phyloP scores from a whole-genome alignment of 2,888 invertebrate genomes.

The Ectemnius cavifrons region DNA sequence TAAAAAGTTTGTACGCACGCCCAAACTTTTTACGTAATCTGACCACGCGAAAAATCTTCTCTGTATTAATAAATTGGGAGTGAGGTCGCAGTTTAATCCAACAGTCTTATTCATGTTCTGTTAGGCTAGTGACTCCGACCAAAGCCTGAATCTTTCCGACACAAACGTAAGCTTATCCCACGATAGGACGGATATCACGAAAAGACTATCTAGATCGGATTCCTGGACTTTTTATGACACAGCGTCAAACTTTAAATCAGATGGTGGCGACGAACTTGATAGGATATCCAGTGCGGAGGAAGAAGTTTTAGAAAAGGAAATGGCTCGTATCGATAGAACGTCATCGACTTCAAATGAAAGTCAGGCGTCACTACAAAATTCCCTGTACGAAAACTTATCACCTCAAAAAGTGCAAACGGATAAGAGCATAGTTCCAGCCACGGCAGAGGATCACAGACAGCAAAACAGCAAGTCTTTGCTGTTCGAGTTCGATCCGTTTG shows the following conservation, averaged over 20 bases:
- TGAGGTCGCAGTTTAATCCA: not conserved
- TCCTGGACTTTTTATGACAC: conserved; percentile 80
- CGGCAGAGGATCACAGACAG: conserved; percentile 73
- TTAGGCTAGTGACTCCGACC: conserved; percentile 59
- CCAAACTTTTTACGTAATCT: too few relatives aligned
- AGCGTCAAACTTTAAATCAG: conserved; percentile 55
- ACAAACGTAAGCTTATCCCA: conserved; percentile 66
- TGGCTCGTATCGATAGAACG: conserved; percentile 52
- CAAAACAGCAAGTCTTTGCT: conserved; percentile 68
- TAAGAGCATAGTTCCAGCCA: not conserved
- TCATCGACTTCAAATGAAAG: conserved; percentile 60
- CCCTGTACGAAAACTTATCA: conserved; percentile 78
- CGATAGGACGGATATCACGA: conserved; percentile 64
- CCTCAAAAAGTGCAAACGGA: conserved; percentile 57
- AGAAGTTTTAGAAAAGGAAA: conserved; percentile 53
- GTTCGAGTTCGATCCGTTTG: conserved; percentile 70
- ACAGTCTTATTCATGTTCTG: not conserved
- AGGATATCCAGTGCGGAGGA: conserved; percentile 69
- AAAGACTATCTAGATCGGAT: conserved; percentile 77
- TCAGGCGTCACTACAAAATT: conserved; percentile 72
- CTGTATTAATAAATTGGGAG: too few relatives aligned
- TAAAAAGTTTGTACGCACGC: too few relatives aligned
- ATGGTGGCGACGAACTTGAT: conserved; percentile 67
- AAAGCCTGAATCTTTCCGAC: conserved; percentile 62
- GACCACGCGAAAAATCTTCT: too few relatives aligned